These are phyloP conservation scores for Trachymyrmex cornetzi DNA, from an alignment of 1,140 invertebrate species.

Conservation along the genomic window DNA sequence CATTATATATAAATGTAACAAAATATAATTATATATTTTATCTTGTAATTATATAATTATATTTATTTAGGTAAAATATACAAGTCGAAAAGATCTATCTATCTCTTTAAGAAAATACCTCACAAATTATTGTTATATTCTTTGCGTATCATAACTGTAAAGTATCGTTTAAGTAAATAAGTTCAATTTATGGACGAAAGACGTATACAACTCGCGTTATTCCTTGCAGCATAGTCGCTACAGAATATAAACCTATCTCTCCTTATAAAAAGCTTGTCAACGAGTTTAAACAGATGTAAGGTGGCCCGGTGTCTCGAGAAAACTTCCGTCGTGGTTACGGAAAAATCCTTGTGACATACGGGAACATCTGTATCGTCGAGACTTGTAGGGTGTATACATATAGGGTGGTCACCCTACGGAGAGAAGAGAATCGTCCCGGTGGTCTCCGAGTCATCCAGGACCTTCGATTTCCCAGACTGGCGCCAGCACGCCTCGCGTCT, in stretches of 20 bases:
- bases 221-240: neutral
- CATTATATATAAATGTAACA: constrained; percentile 1
- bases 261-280: constrained; percentile 52
- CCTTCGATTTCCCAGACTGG: constrained; percentile 78
- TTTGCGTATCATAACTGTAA: neutral
- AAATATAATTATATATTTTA: neutral
- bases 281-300: constrained; percentile 59
- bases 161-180: constrained; percentile 12
- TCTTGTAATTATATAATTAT: no score
- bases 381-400: constrained; percentile 27
- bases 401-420: constrained; percentile 62
- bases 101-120: neutral
- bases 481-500: constrained; percentile 71
- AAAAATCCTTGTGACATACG: constrained; percentile 52
- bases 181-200: constrained; percentile 38
- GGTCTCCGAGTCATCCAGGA: constrained; percentile 73
- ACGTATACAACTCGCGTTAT: constrained; percentile 16
- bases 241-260: constrained; percentile 39
- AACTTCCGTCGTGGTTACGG: constrained; percentile 50
- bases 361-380: constrained; percentile 55
- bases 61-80: neutral
- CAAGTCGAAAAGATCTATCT: neutral
- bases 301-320: constrained; percentile 6
- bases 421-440: constrained; percentile 70
- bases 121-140: neutral